These are phyloP conservation scores for Stichodactyla mertensii DNA, from an alignment of 64 coral and sea anemone genomes.

Conservation along the genomic window DNA sequence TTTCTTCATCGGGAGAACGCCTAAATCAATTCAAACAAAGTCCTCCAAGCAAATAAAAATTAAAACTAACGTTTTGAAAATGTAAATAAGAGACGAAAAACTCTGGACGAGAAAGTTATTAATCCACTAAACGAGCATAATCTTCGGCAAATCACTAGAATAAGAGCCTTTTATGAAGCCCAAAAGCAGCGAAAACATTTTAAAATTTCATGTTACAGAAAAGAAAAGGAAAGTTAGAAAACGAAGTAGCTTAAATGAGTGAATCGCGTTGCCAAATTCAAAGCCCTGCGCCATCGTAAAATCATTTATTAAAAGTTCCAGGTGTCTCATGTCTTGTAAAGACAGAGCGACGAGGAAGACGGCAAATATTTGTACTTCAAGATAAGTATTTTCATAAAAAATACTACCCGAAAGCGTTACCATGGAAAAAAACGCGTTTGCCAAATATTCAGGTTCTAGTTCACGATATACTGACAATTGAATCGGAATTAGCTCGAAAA, in stretches of 20 bases:
- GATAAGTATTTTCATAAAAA: background rate
- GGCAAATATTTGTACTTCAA: conserved; percentile 7
- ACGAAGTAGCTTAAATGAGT: background rate
- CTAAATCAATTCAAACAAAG: background rate
- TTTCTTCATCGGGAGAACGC: background rate
- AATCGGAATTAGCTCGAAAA: background rate
- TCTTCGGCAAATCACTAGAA: background rate
- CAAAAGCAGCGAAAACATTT: background rate
- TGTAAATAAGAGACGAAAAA: background rate
- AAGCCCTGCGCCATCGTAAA: background rate
- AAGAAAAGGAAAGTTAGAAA: background rate
- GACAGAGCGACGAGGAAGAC: background rate
- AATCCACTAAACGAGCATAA: background rate
- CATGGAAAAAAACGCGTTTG: background rate
- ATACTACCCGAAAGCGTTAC: background rate
- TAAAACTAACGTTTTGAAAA: background rate
- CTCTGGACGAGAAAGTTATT: background rate
- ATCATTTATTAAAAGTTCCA: background rate
- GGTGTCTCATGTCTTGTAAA: background rate
- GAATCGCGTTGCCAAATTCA: background rate
- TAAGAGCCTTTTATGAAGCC: background rate
- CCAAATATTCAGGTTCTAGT: background rate
- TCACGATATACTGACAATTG: background rate
- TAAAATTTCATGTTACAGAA: background rate
- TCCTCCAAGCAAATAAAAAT: background rate